These are phyloP conservation scores for Gasteruption jaculator DNA, from an alignment of 2,888 invertebrate species.

Conservation along the genomic window DNA sequence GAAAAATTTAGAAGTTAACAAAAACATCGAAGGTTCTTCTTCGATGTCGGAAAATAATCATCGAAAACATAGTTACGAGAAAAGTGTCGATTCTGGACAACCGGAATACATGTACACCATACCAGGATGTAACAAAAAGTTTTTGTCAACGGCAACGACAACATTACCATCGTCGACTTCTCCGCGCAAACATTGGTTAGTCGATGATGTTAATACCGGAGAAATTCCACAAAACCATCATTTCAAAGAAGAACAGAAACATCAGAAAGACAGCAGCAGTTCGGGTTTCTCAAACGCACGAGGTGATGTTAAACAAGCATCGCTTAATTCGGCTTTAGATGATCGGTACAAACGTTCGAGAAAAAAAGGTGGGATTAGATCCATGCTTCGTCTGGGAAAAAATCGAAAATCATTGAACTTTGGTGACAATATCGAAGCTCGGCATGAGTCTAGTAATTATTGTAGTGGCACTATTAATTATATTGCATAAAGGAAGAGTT, in stretches of 20 bases:
- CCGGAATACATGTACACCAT: conserved; percentile 46
- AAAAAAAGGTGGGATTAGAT: conserved; percentile 47
- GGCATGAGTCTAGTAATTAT: conserved; percentile 47
- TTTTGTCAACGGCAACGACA: too few relatives aligned
- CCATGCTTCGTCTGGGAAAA: conserved; percentile 47
- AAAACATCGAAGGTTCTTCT: conserved; percentile 20
- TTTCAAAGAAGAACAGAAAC: conserved; percentile 35
- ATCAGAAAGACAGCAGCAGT: too few relatives aligned
- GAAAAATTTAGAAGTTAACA: conserved; percentile 32
- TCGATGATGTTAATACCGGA: conserved; percentile 64
- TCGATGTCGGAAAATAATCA: conserved; percentile 29
- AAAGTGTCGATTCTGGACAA: conserved; percentile 33
- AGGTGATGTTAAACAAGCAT: conserved; percentile 74
- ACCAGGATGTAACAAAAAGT: conserved; percentile 44
- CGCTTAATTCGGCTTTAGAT: conserved; percentile 62
- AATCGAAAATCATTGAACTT: conserved; percentile 49
- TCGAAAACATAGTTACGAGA: conserved; percentile 35
- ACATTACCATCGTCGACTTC: too few relatives aligned
- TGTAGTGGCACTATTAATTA: conserved; percentile 50
- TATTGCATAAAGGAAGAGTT: conserved; percentile 39
- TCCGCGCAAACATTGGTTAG: conserved; percentile 78
- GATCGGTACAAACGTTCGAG: conserved; percentile 47
- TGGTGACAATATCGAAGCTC: conserved; percentile 45
- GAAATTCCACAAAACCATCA: conserved; percentile 49
- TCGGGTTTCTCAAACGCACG: conserved; percentile 64